A percentile compares a stretch with the other conserved stretches of the same genome.
phyloP scores from a whole-genome alignment of 2,888 invertebrate species.

The Dexiosoma caninum region DNA sequence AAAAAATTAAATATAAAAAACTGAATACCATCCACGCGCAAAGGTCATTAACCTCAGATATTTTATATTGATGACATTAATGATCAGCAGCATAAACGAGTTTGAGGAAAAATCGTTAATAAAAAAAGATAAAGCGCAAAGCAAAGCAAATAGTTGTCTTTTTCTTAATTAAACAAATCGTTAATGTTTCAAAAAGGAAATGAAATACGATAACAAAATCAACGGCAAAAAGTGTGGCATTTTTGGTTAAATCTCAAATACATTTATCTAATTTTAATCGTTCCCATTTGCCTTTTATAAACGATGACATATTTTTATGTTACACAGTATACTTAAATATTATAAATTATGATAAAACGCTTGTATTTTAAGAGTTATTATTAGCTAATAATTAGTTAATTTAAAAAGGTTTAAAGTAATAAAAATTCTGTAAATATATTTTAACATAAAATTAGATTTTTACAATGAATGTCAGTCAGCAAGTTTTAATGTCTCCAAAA shows the following conservation, averaged over 20 bases:
- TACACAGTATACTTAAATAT: conserved; percentile 3
- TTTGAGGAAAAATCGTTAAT: not conserved
- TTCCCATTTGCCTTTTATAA: not conserved
- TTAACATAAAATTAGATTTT: not conserved
- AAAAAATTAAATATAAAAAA: too few relatives aligned
- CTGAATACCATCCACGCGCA: too few relatives aligned
- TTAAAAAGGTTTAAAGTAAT: not conserved
- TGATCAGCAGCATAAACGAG: too few relatives aligned
- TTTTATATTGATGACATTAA: too few relatives aligned
- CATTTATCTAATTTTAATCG: not conserved
- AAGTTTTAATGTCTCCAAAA: not conserved
- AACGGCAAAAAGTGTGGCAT: not conserved
- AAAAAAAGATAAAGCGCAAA: not conserved
- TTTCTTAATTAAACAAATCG: too few relatives aligned
- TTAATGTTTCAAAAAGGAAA: too few relatives aligned
- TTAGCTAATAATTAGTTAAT: not conserved
- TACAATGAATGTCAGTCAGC: not conserved
- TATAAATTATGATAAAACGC: not conserved
- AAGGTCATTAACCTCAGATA: too few relatives aligned
- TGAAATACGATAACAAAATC: not conserved
- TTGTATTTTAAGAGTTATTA: not conserved
- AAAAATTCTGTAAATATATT: not conserved
- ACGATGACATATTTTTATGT: conserved; percentile 11
- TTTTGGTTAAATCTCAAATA: not conserved
- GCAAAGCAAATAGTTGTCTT: too few relatives aligned